Conservation (phyloP, 2,888 invertebrate species). For the Gerosis bhagava region DNA sequence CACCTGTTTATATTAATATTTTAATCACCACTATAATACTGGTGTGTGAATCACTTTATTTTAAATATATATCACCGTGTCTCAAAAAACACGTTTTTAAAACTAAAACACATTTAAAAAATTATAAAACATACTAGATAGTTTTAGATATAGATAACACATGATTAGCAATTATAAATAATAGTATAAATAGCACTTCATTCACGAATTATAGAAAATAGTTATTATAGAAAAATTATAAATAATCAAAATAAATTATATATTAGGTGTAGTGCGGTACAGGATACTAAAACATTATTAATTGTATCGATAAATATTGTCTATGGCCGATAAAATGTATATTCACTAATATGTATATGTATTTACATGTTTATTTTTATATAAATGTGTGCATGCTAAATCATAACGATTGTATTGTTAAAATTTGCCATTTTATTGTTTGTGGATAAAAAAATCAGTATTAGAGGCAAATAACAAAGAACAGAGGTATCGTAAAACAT, state of each 20-base stretch:
- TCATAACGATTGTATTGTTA: conserved; percentile 9
- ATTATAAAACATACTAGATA: no score
- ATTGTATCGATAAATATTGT: no score
- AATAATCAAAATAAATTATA: conserved; percentile 1
- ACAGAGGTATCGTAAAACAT: no score
- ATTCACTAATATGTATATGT: conserved; percentile 2
- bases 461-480: no score
- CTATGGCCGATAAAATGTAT: not conserved
- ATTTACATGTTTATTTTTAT: conserved; percentile 4
- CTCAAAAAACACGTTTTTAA: no score
- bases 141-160: conserved; percentile 16
- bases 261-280: conserved; percentile 18
- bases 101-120: no score
- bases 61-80: no score
- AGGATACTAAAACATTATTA: conserved; percentile 14
- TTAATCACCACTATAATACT: conserved; percentile 39
- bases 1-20: no score
- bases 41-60: conserved; percentile 31
- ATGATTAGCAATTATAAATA: conserved; percentile 11
- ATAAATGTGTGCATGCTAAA: conserved; percentile 9
- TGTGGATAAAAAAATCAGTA: no score
- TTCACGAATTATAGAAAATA: conserved; percentile 11
- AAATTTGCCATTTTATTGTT: no score
- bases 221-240: no score
- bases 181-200: conserved; percentile 5